A percentile compares a stretch with the other conserved stretches of the same genome.
phyloP scores from a whole-genome alignment of 2,797 vertebrate genomes.

The Sarcophilus harrisii region DNA sequence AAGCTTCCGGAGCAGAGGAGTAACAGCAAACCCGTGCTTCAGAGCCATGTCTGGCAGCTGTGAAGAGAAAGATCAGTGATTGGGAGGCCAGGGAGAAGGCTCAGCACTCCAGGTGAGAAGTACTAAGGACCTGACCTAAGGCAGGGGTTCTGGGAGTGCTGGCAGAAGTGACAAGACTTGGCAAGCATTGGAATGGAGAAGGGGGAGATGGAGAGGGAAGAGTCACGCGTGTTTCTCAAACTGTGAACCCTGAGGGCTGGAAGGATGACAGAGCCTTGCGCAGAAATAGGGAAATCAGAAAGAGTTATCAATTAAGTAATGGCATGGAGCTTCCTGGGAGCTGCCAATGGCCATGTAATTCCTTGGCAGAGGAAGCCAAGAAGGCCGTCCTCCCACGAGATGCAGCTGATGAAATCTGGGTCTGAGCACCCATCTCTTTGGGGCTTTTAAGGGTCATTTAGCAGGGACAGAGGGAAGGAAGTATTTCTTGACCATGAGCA shows the following conservation, averaged over 20 bases:
- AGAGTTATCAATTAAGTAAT: not conserved
- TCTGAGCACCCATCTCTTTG: not conserved
- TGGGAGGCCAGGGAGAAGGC: not conserved
- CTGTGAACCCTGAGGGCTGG: not conserved
- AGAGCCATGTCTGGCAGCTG: not conserved
- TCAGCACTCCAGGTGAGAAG: not conserved
- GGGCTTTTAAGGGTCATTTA: not conserved
- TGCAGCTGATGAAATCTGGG: not conserved
- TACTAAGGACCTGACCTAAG: not conserved
- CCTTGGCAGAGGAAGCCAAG: not conserved
- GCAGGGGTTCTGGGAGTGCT: not conserved
- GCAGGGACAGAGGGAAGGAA: not conserved
- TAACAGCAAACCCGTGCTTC: not conserved
- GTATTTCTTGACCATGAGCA: not conserved
- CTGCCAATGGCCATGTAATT: not conserved
- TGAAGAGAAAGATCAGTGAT: not conserved
- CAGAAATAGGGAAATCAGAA: not conserved
- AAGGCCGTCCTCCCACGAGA: not conserved
- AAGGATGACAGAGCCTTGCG: not conserved
- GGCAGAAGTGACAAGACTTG: not conserved
- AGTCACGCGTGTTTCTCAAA: not conserved
- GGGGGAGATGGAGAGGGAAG: not conserved
- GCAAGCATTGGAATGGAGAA: not conserved
- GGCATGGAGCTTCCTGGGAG: not conserved
- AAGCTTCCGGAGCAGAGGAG: not conserved